Conservation (phyloP, 2,113 vertebrate genomes). For the Ptilonorhynchus violaceus region DNA sequence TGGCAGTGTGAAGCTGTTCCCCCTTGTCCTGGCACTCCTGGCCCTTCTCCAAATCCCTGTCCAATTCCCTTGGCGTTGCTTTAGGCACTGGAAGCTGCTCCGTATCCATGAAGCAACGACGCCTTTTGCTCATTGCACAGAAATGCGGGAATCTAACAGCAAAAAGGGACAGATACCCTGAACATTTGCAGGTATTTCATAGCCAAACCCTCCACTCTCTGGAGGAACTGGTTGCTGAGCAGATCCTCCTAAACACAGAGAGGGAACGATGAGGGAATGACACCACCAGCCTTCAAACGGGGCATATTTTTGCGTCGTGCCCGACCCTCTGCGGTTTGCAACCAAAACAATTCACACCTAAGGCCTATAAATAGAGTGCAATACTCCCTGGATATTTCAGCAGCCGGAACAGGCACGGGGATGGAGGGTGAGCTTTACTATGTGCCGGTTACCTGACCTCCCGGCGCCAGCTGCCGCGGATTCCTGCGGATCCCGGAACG, state of each 20-base stretch:
- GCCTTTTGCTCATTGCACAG: background rate
- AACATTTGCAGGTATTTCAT: background rate
- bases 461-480: constrained; percentile 44
- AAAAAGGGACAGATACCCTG: background rate
- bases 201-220: background rate
- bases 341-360: constrained; percentile 61
- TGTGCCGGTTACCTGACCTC: constrained; percentile 46
- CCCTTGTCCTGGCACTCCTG: background rate
- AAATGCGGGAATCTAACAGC: rapidly evolving
- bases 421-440: background rate
- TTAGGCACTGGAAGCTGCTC: background rate
- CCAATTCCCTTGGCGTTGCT: background rate
- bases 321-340: background rate
- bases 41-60: background rate
- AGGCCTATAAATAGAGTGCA: constrained; percentile 41
- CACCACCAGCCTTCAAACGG: background rate
- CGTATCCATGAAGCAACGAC: rapidly evolving
- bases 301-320: background rate
- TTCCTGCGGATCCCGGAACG: background rate
- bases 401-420: constrained; percentile 44
- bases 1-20: background rate
- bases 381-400: constrained; percentile 4
- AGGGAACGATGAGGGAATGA: rapidly evolving
- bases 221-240: background rate
- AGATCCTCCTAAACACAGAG: background rate